Conservation (phyloP, 2,113 vertebrate genomes). For the Gallinago paraguaiae region DNA sequence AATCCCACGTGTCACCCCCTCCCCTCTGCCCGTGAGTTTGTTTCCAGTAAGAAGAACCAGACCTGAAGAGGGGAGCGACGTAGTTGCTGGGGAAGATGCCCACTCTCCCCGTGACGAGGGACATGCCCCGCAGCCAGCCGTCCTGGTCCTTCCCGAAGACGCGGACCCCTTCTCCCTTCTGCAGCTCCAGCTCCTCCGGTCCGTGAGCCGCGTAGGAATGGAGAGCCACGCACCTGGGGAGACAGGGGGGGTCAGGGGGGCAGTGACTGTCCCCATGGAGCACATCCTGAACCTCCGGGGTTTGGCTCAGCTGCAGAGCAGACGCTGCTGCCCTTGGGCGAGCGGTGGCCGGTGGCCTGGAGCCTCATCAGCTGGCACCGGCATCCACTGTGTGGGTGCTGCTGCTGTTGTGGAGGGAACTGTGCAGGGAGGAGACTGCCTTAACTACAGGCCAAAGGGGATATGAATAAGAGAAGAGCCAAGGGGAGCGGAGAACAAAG, state of each 20-base stretch:
- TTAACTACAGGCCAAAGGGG: background rate
- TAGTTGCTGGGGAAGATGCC: conserved; percentile 91
- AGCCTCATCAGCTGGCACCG: background rate
- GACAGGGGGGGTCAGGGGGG: background rate
- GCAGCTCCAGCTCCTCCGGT: conserved; percentile 88
- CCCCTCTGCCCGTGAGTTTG: accelerated
- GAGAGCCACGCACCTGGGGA: conserved; percentile 85
- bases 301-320: background rate
- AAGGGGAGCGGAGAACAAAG: background rate
- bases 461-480: background rate
- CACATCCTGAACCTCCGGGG: accelerated
- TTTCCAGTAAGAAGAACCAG: background rate
- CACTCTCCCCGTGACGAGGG: conserved; percentile 88
- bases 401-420: background rate
- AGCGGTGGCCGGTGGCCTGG: background rate
- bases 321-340: background rate
- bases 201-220: conserved; percentile 83
- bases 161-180: conserved; percentile 91
- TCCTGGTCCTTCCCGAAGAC: conserved; percentile 89
- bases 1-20: accelerated
- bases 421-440: background rate
- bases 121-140: conserved; percentile 91
- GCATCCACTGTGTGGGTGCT: background rate
- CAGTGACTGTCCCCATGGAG: accelerated
- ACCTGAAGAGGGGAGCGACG: conserved; percentile 91